Conservation (phyloP, 2,797 vertebrate species). For the Xenops minutus region DNA sequence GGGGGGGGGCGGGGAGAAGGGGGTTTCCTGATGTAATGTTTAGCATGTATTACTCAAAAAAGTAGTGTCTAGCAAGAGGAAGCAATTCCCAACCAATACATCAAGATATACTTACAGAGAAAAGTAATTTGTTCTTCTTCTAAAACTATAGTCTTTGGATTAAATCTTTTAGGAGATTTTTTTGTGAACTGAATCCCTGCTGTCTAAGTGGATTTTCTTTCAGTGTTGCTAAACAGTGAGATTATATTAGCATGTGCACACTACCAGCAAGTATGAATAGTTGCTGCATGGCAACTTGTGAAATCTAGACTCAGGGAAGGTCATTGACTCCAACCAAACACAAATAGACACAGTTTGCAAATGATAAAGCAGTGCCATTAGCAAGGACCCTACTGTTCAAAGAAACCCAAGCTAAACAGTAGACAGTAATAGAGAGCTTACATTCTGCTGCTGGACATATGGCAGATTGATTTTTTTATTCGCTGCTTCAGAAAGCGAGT, state of each 20-base stretch:
- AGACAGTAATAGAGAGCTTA: neutral
- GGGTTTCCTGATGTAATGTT: neutral
- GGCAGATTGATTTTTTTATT: neutral
- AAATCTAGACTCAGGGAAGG: neutral
- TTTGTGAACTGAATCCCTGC: neutral
- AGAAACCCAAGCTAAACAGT: neutral
- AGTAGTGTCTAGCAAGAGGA: neutral
- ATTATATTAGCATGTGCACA: neutral
- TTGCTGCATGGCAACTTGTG: neutral
- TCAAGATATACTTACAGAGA: neutral
- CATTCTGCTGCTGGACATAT: neutral
- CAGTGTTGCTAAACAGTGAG: neutral
- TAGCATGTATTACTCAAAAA: neutral
- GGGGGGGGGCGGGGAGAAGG: no score
- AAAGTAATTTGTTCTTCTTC: slow-evolving; percentile 4
- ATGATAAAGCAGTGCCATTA: neutral
- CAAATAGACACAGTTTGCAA: neutral
- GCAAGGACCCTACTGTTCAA: neutral
- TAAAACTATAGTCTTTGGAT: neutral
- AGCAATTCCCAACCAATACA: neutral
- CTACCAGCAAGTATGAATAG: neutral
- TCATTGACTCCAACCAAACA: neutral
- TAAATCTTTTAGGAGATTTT: neutral
- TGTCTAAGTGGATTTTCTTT: slow-evolving; percentile 7
- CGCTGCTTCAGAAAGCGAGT: neutral